Conservation (phyloP, 2,113 vertebrate species). For the Etheostoma spectabile region DNA sequence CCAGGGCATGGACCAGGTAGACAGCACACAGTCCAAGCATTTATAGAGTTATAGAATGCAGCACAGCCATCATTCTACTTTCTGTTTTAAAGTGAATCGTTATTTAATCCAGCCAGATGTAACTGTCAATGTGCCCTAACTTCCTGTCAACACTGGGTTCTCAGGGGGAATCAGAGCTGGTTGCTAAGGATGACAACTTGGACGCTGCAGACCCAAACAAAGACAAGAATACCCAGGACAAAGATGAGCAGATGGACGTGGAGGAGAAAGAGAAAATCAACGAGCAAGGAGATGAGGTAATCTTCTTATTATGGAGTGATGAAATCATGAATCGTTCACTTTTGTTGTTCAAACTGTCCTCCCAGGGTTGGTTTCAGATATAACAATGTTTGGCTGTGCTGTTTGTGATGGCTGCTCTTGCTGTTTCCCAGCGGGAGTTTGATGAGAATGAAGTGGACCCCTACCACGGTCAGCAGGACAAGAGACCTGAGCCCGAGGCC, state of each 20-base stretch:
- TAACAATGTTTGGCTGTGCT: background rate
- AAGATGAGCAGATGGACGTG: constrained; percentile 80
- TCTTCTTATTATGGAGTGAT: background rate
- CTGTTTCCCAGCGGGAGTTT: constrained; percentile 88
- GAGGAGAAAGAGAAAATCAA: constrained; percentile 89
- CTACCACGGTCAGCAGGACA: constrained; percentile 91
- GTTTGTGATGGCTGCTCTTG: background rate
- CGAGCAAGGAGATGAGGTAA: constrained; percentile 95
- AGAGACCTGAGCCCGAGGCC: constrained; percentile 88
- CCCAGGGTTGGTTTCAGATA: no score
- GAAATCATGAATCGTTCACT: no score
- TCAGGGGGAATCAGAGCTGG: constrained; percentile 92
- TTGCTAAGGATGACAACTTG: constrained; percentile 93
- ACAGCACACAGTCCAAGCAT: background rate
- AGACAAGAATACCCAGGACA: constrained; percentile 85
- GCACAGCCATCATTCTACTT: background rate
- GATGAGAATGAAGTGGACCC: constrained; percentile 96
- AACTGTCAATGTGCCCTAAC: background rate
- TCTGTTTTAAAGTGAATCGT: background rate
- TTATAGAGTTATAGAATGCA: no score
- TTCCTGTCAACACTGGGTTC: background rate
- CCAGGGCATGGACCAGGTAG: constrained; percentile 96
- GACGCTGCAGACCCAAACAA: constrained; percentile 86
- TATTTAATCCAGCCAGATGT: background rate
- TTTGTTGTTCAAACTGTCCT: no score